Base-by-base conservation (phyloP, 2,888 invertebrate species). In the Cetonia aurata region DNA sequence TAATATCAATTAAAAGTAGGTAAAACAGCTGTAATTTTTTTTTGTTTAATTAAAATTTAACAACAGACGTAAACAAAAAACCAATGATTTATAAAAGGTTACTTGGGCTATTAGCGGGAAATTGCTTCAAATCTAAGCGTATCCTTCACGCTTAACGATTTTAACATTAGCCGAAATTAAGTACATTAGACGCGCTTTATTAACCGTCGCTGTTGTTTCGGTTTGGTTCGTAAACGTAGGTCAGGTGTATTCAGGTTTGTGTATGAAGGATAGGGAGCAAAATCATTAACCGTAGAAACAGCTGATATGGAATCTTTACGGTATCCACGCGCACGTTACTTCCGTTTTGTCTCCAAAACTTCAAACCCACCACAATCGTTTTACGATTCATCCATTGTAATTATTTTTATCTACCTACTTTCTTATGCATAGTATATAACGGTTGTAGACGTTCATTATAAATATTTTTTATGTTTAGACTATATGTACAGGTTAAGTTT, bases 241-340 rank as follows among this genome's bases (percentile, higher is more conserved):
- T 74, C 75, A 75, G 75, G 75, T 75, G 75, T 71, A 69, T 72
- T 62, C 48, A 62, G 48, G 12, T 33, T 62, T 25, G 48, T 25
- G 48, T 19, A 15, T 31, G 33, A 31, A n/a, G 17, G 33, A 10
- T 48, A 48, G 62, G 15, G 62, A 62, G 67, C 62, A 52, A 69
- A 70, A 72, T 71, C 73, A 73, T 75, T 75, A 73, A 69, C 72
- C 70, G 71, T 71, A 57, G 52, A 57, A 75, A 70, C 72, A 74
- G 73, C 72, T 74, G 75, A 75, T 75, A 75, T 70, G 71, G 71
- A 72, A 75, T 75, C 75, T 75, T 75, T 74, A 75, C 73, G 75
- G 74, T 72, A 67, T 71, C 71, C 74, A 74, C 72, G 71, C 68
- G 73, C 70, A 59, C 71, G 15, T 17, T 56, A 73, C 71, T 75